Evolutionary conservation across 92 coral and sea anemone genomes (phyloP).

Genomic region (Metridium senile): DNA sequence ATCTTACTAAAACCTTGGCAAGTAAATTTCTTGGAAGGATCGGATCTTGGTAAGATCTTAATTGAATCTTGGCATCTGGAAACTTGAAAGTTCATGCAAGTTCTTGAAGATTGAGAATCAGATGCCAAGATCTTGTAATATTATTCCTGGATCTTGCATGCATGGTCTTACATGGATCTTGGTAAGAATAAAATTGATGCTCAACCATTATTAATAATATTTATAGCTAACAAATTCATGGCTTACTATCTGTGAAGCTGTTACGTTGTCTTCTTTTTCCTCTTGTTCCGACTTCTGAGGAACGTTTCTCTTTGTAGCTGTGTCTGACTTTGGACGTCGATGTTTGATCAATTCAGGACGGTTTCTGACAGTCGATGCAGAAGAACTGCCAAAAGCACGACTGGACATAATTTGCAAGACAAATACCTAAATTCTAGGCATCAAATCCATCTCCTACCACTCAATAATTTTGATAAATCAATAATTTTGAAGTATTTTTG

Average conservation of each 20-base stretch:
- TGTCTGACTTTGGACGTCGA: slow-evolving; percentile 34
- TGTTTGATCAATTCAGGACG: neutral
- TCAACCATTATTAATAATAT: neutral
- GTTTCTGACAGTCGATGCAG: slow-evolving; percentile 31
- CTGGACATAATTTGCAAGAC: slow-evolving; percentile 23
- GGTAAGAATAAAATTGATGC: neutral
- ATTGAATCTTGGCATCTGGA: too few relatives aligned
- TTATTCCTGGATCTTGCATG: too few relatives aligned
- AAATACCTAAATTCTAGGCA: slow-evolving; percentile 2
- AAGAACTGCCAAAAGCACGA: slow-evolving; percentile 11
- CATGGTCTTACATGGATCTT: too few relatives aligned
- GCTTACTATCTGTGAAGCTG: slow-evolving; percentile 12
- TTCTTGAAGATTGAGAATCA: too few relatives aligned
- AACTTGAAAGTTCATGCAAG: too few relatives aligned
- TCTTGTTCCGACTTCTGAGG: slow-evolving; percentile 4
- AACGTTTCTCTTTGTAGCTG: neutral
- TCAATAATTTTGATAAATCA: neutral
- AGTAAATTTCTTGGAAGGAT: too few relatives aligned
- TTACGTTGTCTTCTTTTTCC: neutral
- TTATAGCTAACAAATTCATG: too few relatives aligned
- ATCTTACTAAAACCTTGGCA: too few relatives aligned
- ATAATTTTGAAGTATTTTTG: too few relatives aligned
- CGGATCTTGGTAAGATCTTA: too few relatives aligned
- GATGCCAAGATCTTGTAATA: too few relatives aligned
- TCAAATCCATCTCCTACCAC: neutral